Evolutionary conservation across 2,797 vertebrate genomes (phyloP).

Genomic region (Anabas testudineus): DNA sequence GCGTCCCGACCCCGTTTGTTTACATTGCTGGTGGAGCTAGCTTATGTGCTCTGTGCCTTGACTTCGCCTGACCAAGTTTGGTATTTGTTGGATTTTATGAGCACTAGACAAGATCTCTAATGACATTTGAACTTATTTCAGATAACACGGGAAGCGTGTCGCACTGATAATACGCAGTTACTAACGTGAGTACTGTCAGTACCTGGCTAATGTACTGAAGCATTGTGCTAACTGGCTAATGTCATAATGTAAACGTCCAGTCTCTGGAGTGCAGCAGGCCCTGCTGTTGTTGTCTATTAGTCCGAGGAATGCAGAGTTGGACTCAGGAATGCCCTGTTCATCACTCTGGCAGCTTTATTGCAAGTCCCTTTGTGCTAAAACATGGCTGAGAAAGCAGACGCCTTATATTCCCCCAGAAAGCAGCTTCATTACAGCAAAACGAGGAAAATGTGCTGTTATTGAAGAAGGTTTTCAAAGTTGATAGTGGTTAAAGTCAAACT

Average conservation of each 20-base stretch:
- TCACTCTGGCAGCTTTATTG: conserved; percentile 85
- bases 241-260: conserved; percentile 46
- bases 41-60: conserved; percentile 14
- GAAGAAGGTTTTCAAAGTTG: conserved; percentile 51
- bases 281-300: conserved; percentile 81
- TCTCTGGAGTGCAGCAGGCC: conserved; percentile 54
- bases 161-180: not conserved
- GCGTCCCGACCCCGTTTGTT: conserved; percentile 76
- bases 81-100: conserved; percentile 28
- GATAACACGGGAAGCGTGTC: not conserved
- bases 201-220: conserved; percentile 21
- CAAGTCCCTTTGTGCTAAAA: conserved; percentile 76
- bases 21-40: conserved; percentile 73
- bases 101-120: not conserved
- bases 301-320: conserved; percentile 80
- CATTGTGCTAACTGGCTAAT: conserved; percentile 59
- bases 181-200: conserved; percentile 22
- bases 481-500: conserved; percentile 53
- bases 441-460: conserved; percentile 14
- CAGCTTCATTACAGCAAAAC: not conserved
- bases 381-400: conserved; percentile 47
- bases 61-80: conserved; percentile 60
- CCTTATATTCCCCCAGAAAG: conserved; percentile 42
- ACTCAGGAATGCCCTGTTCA: conserved; percentile 82
- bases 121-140: not conserved